A percentile compares a stretch with the other conserved stretches of the same genome.
Conservation (phyloP, 2,113 vertebrate genomes). For the Siniperca chuatsi region DNA sequence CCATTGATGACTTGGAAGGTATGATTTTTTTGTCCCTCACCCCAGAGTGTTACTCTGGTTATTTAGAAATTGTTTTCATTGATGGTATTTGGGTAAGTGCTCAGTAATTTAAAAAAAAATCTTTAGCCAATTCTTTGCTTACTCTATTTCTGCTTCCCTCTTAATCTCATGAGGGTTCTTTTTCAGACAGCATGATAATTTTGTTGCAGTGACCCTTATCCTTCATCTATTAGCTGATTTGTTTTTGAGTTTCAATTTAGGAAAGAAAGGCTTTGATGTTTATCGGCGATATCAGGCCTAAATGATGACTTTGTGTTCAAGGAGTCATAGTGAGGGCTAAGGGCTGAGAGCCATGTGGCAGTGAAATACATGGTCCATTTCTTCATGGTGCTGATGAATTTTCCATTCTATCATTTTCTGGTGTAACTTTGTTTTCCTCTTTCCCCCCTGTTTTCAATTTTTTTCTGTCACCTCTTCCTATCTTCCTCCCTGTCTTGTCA, state of each 20-base stretch:
- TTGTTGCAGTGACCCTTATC: neutral
- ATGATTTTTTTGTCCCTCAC: constrained; percentile 68
- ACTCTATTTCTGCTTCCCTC: constrained; percentile 14
- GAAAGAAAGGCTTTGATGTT: constrained; percentile 18
- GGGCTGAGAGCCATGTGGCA: constrained; percentile 1
- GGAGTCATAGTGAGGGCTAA: neutral
- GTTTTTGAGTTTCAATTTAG: constrained; percentile 2
- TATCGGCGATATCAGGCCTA: neutral
- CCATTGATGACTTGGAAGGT: constrained; percentile 99
- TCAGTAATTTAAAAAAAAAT: neutral
- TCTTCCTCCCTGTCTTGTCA: constrained; percentile 28
- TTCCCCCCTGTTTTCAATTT: constrained; percentile 36
- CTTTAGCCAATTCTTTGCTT: constrained; percentile 14
- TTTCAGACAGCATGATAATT: constrained; percentile 5
- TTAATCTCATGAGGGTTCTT: constrained; percentile 3
- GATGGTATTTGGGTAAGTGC: constrained; percentile 24
- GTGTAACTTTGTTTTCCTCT: constrained; percentile 67
- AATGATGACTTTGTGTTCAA: constrained; percentile 30
- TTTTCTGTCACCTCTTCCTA: constrained; percentile 44
- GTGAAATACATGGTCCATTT: constrained; percentile 17
- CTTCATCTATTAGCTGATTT: neutral
- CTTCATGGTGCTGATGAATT: too few relatives aligned
- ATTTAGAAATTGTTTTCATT: constrained; percentile 11
- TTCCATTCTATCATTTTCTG: constrained; percentile 60
- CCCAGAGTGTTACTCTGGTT: neutral